A percentile compares a stretch with the other conserved stretches of the same genome.
These are phyloP conservation scores for Lepidurus arcticus DNA, from an alignment of 1,140 invertebrate species.

Conservation along the genomic window DNA sequence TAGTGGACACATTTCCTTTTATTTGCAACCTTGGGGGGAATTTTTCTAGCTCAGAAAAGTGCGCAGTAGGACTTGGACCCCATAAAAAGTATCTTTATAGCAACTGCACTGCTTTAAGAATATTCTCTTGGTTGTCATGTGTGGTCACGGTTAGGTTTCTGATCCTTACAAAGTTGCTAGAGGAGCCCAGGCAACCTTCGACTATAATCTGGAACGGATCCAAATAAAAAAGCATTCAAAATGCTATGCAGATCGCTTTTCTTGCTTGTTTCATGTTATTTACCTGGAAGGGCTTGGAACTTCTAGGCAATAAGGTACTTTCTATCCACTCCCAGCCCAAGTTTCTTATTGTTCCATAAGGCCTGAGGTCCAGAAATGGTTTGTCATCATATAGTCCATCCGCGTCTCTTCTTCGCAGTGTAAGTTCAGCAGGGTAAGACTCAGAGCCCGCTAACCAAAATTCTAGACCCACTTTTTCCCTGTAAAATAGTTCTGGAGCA, in stretches of 20 bases:
- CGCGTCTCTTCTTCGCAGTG: background rate
- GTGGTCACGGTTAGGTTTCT: conserved; percentile 1
- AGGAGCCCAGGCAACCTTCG: background rate
- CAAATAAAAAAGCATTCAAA: background rate
- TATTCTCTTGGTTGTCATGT: background rate
- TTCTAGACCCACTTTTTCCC: background rate
- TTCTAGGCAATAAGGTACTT: background rate
- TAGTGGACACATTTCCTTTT: conserved; percentile 14
- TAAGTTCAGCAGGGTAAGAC: background rate
- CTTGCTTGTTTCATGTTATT: background rate
- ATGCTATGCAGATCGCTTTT: background rate
- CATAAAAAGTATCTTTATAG: background rate
- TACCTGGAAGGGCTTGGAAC: conserved; percentile 3
- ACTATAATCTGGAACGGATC: background rate
- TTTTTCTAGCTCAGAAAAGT: background rate
- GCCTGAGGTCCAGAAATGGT: background rate
- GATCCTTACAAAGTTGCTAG: background rate
- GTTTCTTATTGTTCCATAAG: background rate
- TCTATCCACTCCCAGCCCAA: background rate
- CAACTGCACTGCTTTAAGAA: background rate
- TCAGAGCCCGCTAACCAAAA: background rate
- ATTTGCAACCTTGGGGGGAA: background rate
- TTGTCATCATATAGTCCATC: background rate
- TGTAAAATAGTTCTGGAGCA: background rate
- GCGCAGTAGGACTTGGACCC: background rate